A percentile compares a stretch with the other conserved stretches of the same genome.
Evolutionary conservation across 2,888 invertebrate genomes (phyloP).

Genomic region (Cosmia pyralina): DNA sequence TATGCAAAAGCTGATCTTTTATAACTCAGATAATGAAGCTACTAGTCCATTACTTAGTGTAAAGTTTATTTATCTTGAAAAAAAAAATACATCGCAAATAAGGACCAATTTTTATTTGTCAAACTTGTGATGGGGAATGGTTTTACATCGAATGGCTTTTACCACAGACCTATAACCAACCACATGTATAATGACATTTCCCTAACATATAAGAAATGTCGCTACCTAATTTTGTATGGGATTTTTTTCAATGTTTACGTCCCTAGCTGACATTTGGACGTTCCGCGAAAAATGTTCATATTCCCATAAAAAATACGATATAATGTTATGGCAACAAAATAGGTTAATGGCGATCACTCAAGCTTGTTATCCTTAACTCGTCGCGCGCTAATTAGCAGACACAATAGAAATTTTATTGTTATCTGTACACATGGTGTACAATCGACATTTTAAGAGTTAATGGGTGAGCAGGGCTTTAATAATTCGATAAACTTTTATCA

Average conservation of each 20-base stretch:
- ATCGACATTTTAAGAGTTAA: too few relatives aligned
- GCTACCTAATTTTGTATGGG: slow-evolving; percentile 58
- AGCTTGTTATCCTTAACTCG: slow-evolving; percentile 38
- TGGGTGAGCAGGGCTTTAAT: slow-evolving; percentile 9
- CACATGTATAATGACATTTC: slow-evolving; percentile 57
- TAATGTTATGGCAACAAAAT: slow-evolving; percentile 47
- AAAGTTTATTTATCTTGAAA: not conserved
- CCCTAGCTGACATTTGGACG: slow-evolving; percentile 60
- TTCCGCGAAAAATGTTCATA: slow-evolving; percentile 51
- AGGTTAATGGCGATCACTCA: slow-evolving; percentile 57
- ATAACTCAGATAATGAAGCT: not conserved
- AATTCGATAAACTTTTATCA: not conserved
- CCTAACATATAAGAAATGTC: slow-evolving; percentile 63
- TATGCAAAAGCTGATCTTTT: too few relatives aligned
- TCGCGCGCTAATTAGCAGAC: too few relatives aligned
- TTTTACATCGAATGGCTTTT: slow-evolving; percentile 3
- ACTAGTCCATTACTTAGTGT: not conserved
- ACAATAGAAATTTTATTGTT: too few relatives aligned
- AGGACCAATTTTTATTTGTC: not conserved
- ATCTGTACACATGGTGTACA: too few relatives aligned
- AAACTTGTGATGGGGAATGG: not conserved
- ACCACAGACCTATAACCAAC: not conserved
- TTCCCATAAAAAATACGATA: slow-evolving; percentile 56
- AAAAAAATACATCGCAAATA: not conserved
- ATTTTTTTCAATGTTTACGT: slow-evolving; percentile 40